Base-by-base conservation (phyloP, 2,888 invertebrate species). In the Crepidodera aurea region DNA sequence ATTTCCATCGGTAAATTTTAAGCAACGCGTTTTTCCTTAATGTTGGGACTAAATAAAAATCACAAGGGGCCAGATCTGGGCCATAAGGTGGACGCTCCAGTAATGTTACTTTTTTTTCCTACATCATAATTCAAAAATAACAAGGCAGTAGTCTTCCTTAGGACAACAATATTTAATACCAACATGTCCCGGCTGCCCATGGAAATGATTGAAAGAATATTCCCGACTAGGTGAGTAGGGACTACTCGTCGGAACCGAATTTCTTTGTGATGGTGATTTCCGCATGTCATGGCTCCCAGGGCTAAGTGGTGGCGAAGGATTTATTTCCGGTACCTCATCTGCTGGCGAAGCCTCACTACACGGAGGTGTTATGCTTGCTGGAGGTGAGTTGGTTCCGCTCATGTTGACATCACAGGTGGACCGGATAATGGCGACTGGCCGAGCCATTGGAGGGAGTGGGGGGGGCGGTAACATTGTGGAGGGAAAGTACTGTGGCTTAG, bases 401-500 rank as follows among this genome's bases (percentile, higher is more conserved):
- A 88, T 83, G 51, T 83, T 83, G 51, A 86, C 80, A 70, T 86
- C 86, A 50, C 85, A 83, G 73, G 95, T 94, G 58, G 96, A 96
- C 73, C 96, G 87, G 75, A 97, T 94, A 76, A 98, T 96, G 66
- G 97, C 96, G 22, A 97, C 97, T 0, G 97, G 97, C 68, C 97
- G 85, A 1, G 97, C 96, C 93, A 97, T 95, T 13, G 96, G 96
- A 5, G 96, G 96, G 27, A 96, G 87, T 1, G 96, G 96, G 5
- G 96, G 94, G 19, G 96, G 96, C 4, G 96, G 96, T 77, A 97
- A 85, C 93, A 97, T 96, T 56, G 94, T 90, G 77, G 93, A 94
- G 71, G 90, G 90, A 82, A 94, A 94, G 83, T 94, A 95, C 77
- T 93, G 92, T 46, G 90, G 88, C 79, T 90, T 90, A 22, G 90